These are phyloP conservation scores for Meiosimyza platycephala DNA, from an alignment of 2,888 invertebrate genomes.

Conservation along the genomic window DNA sequence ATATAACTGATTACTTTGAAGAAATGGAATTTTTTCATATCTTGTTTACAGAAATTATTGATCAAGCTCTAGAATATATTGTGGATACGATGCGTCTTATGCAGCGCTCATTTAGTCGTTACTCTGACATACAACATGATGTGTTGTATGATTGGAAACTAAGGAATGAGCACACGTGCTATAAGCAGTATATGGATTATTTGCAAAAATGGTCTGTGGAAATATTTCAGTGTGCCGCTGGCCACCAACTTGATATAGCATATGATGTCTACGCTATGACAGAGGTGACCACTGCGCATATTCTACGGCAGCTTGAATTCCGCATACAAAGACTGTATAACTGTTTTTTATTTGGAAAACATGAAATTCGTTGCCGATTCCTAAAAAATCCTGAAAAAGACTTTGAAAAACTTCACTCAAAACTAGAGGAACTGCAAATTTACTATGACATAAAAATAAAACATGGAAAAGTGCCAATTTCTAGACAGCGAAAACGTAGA, in stretches of 20 bases:
- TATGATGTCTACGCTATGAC: constrained; percentile 61
- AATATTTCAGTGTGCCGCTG: constrained; percentile 55
- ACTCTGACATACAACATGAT: constrained; percentile 54
- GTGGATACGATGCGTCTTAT: constrained; percentile 50
- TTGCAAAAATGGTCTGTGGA: constrained; percentile 55
- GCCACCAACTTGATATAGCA: constrained; percentile 48
- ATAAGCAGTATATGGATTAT: constrained; percentile 56
- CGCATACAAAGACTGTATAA: constrained; percentile 60
- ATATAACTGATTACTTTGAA: constrained; percentile 57
- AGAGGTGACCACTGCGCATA: constrained; percentile 55
- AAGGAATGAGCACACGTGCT: constrained; percentile 51
- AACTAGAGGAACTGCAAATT: constrained; percentile 59
- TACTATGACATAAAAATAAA: constrained; percentile 59
- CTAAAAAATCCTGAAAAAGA: constrained; percentile 56
- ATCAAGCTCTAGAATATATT: constrained; percentile 58
- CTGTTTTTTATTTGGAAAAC: constrained; percentile 56
- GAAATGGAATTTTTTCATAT: constrained; percentile 64
- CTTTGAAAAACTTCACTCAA: constrained; percentile 54
- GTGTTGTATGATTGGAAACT: constrained; percentile 50
- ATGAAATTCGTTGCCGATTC: constrained; percentile 58
- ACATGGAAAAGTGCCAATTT: constrained; percentile 47
- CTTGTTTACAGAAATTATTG: constrained; percentile 56
- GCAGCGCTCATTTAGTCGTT: constrained; percentile 51
- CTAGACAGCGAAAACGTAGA: constrained; percentile 37
- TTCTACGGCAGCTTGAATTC: constrained; percentile 60